phyloP scores from a whole-genome alignment of 2,113 vertebrate genomes.

The Psittacula cyanocephala region DNA sequence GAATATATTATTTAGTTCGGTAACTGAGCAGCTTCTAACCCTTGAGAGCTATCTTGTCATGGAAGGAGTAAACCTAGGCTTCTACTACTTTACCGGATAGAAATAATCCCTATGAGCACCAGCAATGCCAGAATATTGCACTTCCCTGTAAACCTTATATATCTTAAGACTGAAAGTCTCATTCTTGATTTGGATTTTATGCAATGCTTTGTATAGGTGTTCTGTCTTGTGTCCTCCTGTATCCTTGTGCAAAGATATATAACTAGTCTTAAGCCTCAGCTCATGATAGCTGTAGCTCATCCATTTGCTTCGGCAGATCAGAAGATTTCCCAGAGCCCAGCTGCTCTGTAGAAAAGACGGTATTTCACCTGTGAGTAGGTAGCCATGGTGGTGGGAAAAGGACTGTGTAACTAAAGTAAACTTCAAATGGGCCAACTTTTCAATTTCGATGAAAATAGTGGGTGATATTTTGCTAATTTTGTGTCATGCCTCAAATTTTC shows the following conservation, averaged over 20 bases:
- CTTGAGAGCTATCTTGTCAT: neutral
- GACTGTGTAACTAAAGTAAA: neutral
- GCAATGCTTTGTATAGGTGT: neutral
- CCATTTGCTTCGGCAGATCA: neutral
- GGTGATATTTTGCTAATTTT: neutral
- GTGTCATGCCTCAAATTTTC: neutral
- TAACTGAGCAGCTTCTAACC: neutral
- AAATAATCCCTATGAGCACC: neutral
- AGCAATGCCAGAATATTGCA: neutral
- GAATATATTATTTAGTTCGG: neutral
- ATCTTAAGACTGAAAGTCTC: neutral
- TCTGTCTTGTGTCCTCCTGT: neutral
- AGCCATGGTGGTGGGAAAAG: neutral
- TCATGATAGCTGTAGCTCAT: neutral
- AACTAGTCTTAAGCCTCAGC: neutral
- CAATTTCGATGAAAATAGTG: neutral
- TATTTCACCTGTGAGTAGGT: neutral
- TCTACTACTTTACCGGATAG: neutral
- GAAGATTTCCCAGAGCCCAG: neutral
- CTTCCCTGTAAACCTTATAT: neutral
- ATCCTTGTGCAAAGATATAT: neutral
- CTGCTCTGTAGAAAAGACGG: neutral
- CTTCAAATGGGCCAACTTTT: neutral
- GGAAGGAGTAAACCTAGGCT: neutral
- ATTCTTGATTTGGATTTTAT: neutral